Evolutionary conservation across 2,797 vertebrate genomes (phyloP).

Genomic region (Cynopterus sphinx): DNA sequence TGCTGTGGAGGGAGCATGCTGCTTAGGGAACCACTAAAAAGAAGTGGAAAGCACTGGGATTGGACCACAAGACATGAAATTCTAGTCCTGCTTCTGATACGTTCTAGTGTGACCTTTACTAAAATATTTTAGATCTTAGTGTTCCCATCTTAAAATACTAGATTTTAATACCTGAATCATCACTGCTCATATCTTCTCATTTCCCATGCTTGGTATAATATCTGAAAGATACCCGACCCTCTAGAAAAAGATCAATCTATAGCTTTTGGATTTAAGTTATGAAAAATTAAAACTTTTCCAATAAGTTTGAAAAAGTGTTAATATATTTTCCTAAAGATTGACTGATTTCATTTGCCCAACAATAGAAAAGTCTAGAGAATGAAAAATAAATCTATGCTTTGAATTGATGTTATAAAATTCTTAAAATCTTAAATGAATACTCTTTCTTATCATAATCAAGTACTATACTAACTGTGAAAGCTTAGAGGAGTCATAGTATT

Average conservation of each 20-base stretch:
- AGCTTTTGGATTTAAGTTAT: not conserved
- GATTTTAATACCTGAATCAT: not conserved
- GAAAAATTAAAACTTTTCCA: not conserved
- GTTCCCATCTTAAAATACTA: not conserved
- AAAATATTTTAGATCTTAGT: not conserved
- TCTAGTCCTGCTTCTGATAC: not conserved
- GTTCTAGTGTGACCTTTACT: not conserved
- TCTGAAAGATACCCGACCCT: not conserved
- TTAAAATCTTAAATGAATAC: not conserved
- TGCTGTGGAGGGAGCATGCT: not conserved
- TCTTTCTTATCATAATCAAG: not conserved
- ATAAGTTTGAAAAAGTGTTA: not conserved
- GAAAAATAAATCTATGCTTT: not conserved
- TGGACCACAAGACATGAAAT: not conserved
- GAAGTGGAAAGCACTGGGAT: not conserved
- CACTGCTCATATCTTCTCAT: not conserved
- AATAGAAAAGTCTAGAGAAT: not conserved
- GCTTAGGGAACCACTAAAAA: not conserved
- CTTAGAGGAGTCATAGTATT: not conserved
- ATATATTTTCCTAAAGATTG: not conserved
- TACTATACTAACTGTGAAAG: not conserved
- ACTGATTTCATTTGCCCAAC: not conserved
- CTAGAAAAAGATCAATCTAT: not conserved
- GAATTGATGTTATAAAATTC: not conserved
- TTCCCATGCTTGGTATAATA: not conserved